Evolutionary conservation across 2,113 vertebrate genomes (phyloP).

Genomic region (Euleptes europaea): DNA sequence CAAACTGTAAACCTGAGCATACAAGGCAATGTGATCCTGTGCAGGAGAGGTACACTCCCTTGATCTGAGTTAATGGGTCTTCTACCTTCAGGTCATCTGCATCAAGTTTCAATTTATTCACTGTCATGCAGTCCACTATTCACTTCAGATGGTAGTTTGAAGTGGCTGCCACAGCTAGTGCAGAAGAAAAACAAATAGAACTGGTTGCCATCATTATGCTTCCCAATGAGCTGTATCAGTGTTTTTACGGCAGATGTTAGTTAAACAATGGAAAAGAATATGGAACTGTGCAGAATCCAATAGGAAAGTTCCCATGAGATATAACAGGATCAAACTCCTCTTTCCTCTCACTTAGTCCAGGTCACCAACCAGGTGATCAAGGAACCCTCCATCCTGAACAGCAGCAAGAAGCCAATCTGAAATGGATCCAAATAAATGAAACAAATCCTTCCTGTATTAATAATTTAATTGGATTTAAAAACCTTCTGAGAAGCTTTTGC

Average conservation of each 20-base stretch:
- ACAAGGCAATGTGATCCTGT: too few species aligned
- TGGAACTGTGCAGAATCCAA: neutral
- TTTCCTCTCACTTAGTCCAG: neutral
- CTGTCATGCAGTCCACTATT: too few species aligned
- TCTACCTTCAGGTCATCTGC: too few species aligned
- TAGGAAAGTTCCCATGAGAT: neutral
- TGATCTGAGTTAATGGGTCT: too few species aligned
- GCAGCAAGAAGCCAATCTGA: neutral
- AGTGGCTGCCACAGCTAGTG: too few species aligned
- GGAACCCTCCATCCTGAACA: neutral
- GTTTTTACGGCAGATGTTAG: neutral
- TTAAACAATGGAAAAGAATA: neutral
- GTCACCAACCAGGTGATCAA: neutral
- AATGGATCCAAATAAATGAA: neutral
- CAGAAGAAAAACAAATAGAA: too few species aligned
- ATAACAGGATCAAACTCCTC: neutral
- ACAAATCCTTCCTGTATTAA: neutral
- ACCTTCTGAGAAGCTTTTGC: neutral
- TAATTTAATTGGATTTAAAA: neutral
- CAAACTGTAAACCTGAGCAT: too few species aligned
- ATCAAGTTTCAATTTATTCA: too few species aligned
- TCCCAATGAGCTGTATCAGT: too few species aligned
- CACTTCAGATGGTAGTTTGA: too few species aligned
- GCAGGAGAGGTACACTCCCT: too few species aligned
- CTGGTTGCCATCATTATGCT: neutral